These are phyloP conservation scores for Fopius arisanus DNA, from an alignment of 1,140 invertebrate genomes.

Conservation along the genomic window DNA sequence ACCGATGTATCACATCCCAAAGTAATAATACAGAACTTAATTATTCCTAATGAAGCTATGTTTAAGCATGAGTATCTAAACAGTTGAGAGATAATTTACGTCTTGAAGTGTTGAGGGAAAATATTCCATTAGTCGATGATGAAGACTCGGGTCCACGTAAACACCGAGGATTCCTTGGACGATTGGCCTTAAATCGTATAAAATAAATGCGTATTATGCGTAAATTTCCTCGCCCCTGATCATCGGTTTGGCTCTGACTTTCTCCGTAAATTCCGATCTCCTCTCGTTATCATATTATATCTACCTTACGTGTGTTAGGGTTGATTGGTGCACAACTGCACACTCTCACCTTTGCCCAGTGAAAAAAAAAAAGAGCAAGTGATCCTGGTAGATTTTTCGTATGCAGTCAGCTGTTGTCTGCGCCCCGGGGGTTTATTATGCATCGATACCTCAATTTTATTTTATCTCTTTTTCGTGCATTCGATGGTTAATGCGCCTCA, in stretches of 20 bases:
- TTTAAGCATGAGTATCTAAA: background rate
- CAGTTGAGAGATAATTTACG: background rate
- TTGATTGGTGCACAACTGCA: background rate
- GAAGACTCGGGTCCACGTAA: no score
- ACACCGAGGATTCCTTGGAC: no score
- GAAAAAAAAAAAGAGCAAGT: background rate
- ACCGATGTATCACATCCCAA: background rate
- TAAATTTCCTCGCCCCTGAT: constrained; percentile 7
- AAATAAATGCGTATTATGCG: background rate
- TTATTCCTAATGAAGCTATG: background rate
- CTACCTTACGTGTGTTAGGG: background rate
- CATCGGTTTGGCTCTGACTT: constrained; percentile 32
- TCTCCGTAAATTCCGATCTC: constrained; percentile 36
- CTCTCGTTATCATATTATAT: constrained; percentile 37
- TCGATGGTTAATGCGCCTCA: background rate
- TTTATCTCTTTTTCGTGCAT: background rate
- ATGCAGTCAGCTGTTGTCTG: background rate
- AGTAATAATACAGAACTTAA: background rate
- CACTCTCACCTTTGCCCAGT: constrained; percentile 3
- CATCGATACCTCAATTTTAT: background rate
- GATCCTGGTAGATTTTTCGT: background rate
- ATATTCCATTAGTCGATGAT: no score
- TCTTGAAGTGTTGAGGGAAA: no score
- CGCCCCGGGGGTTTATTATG: background rate
- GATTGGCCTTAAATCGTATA: background rate